Evolutionary conservation across 2,888 invertebrate species (phyloP), one percentile per base, ranked within the genome.

Genomic region (Pyrrhosoma nymphula): DNA sequence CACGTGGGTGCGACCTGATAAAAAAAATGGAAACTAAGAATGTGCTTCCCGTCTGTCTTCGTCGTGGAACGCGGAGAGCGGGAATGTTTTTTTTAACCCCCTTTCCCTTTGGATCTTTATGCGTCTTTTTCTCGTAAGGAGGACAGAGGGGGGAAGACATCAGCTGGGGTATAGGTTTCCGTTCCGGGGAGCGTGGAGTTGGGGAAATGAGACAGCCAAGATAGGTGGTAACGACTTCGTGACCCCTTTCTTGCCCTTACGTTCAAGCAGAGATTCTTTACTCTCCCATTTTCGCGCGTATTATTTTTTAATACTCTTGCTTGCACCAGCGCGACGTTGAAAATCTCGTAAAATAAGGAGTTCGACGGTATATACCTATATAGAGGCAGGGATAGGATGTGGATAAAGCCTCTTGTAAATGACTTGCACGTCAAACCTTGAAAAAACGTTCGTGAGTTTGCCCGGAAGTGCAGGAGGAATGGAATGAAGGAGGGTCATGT

Each of bases 311-410:
- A 35, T 16, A 35, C 30, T 10, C n/a, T 16, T 18, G 35, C 35
- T 35, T 18, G 69, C 69, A 69, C 69, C 35, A 16, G n/a, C n/a
- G 47, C 12, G 39, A 47, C 55, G 20, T n/a, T 69, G 63, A 39
- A 26, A 60, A 63, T 39, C 26, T 39, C 93, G 23, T 93, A 75
- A 60, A 93, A 93, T n/a, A n/a, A 69, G 56, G 91, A n/a, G 26
- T 69, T 35, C n/a, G 69, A 69, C n/a, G 69, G 93, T 39, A 47
- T 75, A 47, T 93, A 6, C 12, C 1, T 60, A 26, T 2, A 82
- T 35, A 35, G 82, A 35, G 30, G 18, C 12, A 69, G 47, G 47
- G 8, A 8, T 47, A n/a, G 93, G 6, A n/a, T 35, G 35, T 18
- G 26, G 26, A 47, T 75, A 55, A n/a, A 82, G 39, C 18, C n/a